Evolutionary conservation across 1,140 invertebrate species (phyloP).

Genomic region (Dufourea novaeangliae): DNA sequence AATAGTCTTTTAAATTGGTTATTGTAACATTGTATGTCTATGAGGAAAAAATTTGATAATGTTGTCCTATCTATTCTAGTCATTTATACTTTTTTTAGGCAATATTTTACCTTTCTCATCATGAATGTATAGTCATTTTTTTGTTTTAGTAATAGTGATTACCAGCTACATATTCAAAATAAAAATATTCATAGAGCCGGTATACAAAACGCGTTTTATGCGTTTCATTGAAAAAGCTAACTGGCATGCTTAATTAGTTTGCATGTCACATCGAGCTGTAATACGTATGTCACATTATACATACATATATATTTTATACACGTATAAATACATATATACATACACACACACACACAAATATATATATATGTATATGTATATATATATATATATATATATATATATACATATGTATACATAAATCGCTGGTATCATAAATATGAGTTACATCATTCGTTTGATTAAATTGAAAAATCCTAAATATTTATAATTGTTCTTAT

Average conservation of each 20-base stretch:
- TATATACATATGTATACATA: not conserved
- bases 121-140: constrained; percentile 67
- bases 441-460: constrained; percentile 61
- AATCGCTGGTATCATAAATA: constrained; percentile 56
- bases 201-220: constrained; percentile 48
- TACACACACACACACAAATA: not conserved
- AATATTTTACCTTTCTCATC: constrained; percentile 67
- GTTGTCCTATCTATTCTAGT: constrained; percentile 78
- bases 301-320: constrained; percentile 5
- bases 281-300: constrained; percentile 62
- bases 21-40: constrained; percentile 72
- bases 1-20: constrained; percentile 71
- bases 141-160: constrained; percentile 66
- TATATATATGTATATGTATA: not conserved
- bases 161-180: constrained; percentile 70
- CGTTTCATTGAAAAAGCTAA: constrained; percentile 53
- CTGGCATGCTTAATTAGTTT: constrained; percentile 35
- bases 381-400: not conserved
- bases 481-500: constrained; percentile 62
- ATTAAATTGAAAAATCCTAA: constrained; percentile 77
- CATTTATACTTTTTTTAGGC: constrained; percentile 68
- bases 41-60: constrained; percentile 78
- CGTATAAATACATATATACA: not conserved
- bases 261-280: constrained; percentile 57
- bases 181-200: constrained; percentile 61